Evolutionary conservation across 2,797 vertebrate genomes (phyloP), one percentile per base, ranked within the genome.

Genomic region (Hippopotamyrus pictus): DNA sequence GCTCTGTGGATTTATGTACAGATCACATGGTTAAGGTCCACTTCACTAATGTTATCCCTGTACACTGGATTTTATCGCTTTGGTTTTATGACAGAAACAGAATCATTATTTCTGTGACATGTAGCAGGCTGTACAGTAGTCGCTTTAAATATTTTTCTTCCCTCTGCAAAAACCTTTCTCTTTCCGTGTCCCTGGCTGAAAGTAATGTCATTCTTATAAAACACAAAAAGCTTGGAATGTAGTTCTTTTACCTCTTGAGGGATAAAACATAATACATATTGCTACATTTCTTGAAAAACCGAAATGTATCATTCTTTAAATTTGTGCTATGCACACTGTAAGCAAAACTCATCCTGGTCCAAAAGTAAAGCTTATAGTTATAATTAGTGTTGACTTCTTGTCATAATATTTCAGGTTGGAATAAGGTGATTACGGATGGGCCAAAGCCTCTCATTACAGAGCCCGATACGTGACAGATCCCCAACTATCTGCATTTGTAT

Each of bases 391-490:
- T 19, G 29, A 87, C 19, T 57, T 57, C 25, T 59, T 54, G 51
- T 54, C 33, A 33, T 87, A 37, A 57, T 41, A 65, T 88, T 88
- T 86, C 19, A 90, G 83, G 37, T 73, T 4, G 69, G 48, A 85
- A 89, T 54, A 53, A 57, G 17, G 29, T 25, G 1, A 50, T 41
- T 17, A 25, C 41, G 53, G 17, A 41, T 25, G 11, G 3, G 41
- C 41, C 25, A 44, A 69, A 29, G 33, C 5, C 57, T 88, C 76
- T 86, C 48, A 89, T 91, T 88, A 91, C 51, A 2, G 17, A 73
- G 69, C 50, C 51, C 59, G 59, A 69, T 46, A 89, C 57, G 37
- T 88, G 88, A 17, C 46, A 79, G 88, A 85, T 83, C 69, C 2
- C 19, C 8, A 46, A 1, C 41, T 33, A 51, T 29, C 53, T 69